Base-by-base conservation (phyloP, 23 tunicate genomes). In the Ascidia mentula region DNA sequence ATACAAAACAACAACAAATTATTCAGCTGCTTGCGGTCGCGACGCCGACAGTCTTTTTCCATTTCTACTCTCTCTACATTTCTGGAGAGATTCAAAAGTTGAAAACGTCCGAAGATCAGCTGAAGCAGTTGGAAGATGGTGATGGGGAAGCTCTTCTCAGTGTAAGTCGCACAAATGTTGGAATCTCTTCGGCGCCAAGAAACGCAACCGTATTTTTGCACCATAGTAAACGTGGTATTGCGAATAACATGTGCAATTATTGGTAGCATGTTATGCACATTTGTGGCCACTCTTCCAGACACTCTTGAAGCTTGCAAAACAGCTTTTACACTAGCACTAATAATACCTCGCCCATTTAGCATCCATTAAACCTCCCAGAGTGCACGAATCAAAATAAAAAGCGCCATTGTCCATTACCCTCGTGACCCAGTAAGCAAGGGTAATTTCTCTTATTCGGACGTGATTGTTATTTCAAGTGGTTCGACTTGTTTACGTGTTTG, bases 41-140 rank as follows among this genome's bases (percentile, higher is more conserved):
- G 8, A 81, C 93, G 9, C 98, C 98, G 18, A 88, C 92, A 26
- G 87, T 93, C 17, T 81, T 93, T 60, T 93, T 93, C 84, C 98
- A 93, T 69, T 93, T 93, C 60, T 93, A 93, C 76, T 89, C 89
- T 13, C 38, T 88, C 84, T 76, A 90, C 72, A 78, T 93, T 22
- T 71, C 84, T 12, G 89, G 93, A 1, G 86, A 93, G 69, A 93
- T 93, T 76, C 90, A 93, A 61, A 93, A 93, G 59, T 37, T 93
- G n/a, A 80, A 81, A 33, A 82, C 80, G 3, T 74, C 90, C 35
- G 92, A 92, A 75, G 80, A 79, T 18, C 76, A 79, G 32, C 59
- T 87, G 31, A 82, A 82, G 40, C 65, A 40, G 34, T 24, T 86
- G 65, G 91, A 87, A 74, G 97, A 92, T 32, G 97, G 89, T 3